phyloP scores from a whole-genome alignment of 2,797 vertebrate species.

The Esox masquinongy region DNA sequence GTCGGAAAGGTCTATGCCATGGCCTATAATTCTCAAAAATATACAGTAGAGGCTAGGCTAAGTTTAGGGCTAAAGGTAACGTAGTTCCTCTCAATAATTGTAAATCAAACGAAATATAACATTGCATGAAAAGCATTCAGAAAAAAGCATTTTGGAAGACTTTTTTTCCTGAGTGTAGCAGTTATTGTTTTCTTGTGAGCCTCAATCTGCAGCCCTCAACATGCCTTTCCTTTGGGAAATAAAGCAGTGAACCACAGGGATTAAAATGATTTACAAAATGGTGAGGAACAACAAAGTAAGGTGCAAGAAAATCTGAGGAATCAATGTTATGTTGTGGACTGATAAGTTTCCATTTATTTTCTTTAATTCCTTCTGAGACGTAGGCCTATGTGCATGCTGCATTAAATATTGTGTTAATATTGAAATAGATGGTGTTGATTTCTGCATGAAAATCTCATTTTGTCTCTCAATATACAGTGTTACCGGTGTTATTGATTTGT shows the following conservation, averaged over 20 bases:
- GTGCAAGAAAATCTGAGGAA: neutral
- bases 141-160: constrained; percentile 31
- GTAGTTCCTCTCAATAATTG: constrained; percentile 57
- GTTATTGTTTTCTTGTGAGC: constrained; percentile 77
- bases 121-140: constrained; percentile 57
- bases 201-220: constrained; percentile 68
- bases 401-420: neutral
- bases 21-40: constrained; percentile 59
- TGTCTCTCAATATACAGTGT: neutral
- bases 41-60: neutral
- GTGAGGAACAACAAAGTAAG: constrained; percentile 49
- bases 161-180: constrained; percentile 25
- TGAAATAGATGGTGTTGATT: neutral
- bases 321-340: neutral
- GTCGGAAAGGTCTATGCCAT: constrained; percentile 24
- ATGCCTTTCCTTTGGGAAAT: constrained; percentile 73
- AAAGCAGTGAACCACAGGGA: constrained; percentile 68
- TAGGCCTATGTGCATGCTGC: neutral
- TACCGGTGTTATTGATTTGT: neutral
- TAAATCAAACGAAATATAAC: constrained; percentile 64
- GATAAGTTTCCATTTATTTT: neutral
- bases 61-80: neutral
- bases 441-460: neutral
- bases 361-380: constrained; percentile 14
- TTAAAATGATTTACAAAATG: constrained; percentile 66